Percentiles rank a stretch among this genome's conserved stretches.
phyloP scores from a whole-genome alignment of 2,797 vertebrate species.

The Knipowitschia caucasica region DNA sequence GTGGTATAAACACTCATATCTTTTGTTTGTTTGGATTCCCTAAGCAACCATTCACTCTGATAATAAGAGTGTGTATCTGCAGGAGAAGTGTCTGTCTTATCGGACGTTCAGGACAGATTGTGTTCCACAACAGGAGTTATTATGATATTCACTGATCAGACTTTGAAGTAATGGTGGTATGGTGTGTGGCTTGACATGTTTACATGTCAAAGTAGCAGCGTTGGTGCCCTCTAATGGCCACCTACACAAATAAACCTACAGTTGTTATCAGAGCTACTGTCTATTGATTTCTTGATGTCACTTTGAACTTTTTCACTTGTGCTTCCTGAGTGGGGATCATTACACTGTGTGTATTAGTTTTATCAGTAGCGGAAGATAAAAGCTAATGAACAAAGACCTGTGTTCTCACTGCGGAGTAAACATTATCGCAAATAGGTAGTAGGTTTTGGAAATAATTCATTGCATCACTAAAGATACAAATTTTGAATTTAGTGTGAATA shows the following conservation, averaged over 20 bases:
- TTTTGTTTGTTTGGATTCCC: slow-evolving; percentile 35
- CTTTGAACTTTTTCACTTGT: slow-evolving; percentile 53
- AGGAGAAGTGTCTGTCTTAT: slow-evolving; percentile 61
- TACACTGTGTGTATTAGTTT: slow-evolving; percentile 26
- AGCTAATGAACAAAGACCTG: slow-evolving; percentile 1
- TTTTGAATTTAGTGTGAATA: too few relatives aligned
- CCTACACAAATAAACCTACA: slow-evolving; percentile 26
- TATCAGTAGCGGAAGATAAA: slow-evolving; percentile 26
- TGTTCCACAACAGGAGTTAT: slow-evolving; percentile 16
- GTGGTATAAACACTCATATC: slow-evolving; percentile 33
- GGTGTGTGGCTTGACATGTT: slow-evolving; percentile 20
- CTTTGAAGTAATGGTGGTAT: slow-evolving; percentile 25
- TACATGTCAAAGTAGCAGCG: slow-evolving; percentile 22
- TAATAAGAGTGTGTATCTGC: slow-evolving; percentile 48
- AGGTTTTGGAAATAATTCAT: slow-evolving; percentile 5
- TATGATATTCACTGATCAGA: slow-evolving; percentile 11
- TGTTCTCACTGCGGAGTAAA: slow-evolving; percentile 1
- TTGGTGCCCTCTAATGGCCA: slow-evolving; percentile 53
- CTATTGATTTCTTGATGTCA: slow-evolving; percentile 51
- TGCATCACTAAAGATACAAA: background rate
- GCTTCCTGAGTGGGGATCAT: slow-evolving; percentile 41
- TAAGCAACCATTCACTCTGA: slow-evolving; percentile 57
- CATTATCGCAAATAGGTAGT: background rate
- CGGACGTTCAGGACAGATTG: slow-evolving; percentile 17
- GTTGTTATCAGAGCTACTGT: slow-evolving; percentile 65